These are phyloP conservation scores for Leptatherina wallacei DNA, from an alignment of 2,797 vertebrate genomes.

Conservation along the genomic window DNA sequence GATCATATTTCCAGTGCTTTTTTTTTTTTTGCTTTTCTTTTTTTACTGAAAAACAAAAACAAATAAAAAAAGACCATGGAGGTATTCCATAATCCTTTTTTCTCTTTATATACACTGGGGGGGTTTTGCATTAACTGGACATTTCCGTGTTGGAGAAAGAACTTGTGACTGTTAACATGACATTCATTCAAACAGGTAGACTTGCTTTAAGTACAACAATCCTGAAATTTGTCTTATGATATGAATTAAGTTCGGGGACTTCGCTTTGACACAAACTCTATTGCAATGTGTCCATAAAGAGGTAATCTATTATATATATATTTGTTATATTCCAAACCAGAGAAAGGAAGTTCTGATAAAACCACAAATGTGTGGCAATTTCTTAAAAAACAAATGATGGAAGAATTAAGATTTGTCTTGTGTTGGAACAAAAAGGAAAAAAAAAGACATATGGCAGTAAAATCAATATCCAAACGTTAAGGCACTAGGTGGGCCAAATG, in stretches of 20 bases:
- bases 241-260: constrained; percentile 78
- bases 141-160: constrained; percentile 54
- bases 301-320: constrained; percentile 69
- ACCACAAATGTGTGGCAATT: constrained; percentile 69
- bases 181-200: constrained; percentile 55
- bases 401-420: constrained; percentile 80
- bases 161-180: constrained; percentile 56
- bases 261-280: constrained; percentile 71
- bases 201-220: constrained; percentile 56
- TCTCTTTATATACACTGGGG: constrained; percentile 78
- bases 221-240: constrained; percentile 73
- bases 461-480: constrained; percentile 92
- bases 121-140: constrained; percentile 71
- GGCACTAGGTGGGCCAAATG: constrained; percentile 94
- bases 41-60: constrained; percentile 90
- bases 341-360: constrained; percentile 74
- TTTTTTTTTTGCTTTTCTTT: constrained; percentile 73
- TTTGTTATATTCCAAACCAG: constrained; percentile 70
- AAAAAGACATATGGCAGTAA: constrained; percentile 89
- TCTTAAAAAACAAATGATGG: constrained; percentile 70
- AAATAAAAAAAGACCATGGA: constrained; percentile 86
- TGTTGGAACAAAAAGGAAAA: constrained; percentile 78
- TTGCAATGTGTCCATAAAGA: constrained; percentile 83
- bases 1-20: constrained; percentile 99
- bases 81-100: constrained; percentile 89